Conservation (phyloP, 2,113 vertebrate genomes). For the Prionailurus viverrinus region DNA sequence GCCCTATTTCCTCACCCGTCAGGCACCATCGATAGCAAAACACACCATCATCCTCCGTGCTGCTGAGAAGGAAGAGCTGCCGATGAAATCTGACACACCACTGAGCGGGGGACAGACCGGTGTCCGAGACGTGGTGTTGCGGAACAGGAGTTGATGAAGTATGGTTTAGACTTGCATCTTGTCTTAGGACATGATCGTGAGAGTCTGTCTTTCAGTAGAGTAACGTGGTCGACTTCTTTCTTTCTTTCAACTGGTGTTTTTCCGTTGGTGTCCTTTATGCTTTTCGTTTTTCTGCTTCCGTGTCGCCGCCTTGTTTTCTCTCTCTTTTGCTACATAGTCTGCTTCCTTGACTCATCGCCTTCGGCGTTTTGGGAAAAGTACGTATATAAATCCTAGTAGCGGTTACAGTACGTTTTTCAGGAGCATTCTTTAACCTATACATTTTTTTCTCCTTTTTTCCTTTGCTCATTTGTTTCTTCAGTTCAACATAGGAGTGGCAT, state of each 20-base stretch:
- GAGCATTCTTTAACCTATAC: neutral
- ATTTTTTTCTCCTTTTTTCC: neutral
- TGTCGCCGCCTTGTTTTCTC: neutral
- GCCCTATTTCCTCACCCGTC: neutral
- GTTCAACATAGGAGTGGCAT: neutral
- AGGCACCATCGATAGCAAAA: neutral
- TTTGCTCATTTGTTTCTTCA: neutral
- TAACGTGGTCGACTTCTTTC: neutral
- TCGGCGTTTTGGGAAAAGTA: neutral
- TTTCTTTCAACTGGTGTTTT: neutral
- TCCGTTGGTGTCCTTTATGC: too few relatives aligned
- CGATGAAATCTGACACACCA: fast-evolving
- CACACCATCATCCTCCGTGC: neutral
- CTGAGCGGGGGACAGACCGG: neutral
- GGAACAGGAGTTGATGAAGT: neutral
- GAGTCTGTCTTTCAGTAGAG: neutral
- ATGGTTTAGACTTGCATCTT: neutral
- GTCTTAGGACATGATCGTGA: neutral
- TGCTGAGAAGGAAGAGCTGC: neutral
- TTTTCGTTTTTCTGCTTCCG: neutral
- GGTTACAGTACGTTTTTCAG: neutral
- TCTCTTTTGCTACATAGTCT: neutral
- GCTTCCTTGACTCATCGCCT: neutral
- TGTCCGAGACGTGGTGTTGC: neutral
- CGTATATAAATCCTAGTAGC: neutral